phyloP scores from a whole-genome alignment of 2,113 vertebrate species.

The Uria lomvia region DNA sequence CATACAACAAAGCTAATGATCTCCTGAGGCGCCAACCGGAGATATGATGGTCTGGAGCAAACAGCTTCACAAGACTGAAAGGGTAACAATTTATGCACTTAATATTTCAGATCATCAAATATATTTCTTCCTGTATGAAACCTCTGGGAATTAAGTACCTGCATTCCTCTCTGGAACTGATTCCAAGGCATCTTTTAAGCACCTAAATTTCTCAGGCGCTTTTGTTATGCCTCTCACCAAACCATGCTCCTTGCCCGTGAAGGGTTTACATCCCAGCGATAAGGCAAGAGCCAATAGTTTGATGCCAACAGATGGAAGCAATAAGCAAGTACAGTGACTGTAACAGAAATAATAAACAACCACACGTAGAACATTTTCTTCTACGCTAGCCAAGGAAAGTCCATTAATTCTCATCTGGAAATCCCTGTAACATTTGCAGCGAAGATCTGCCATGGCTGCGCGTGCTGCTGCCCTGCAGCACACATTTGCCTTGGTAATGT shows the following conservation, averaged over 20 bases:
- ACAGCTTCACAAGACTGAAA: not conserved
- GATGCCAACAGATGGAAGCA: conserved; percentile 62
- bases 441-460: not conserved
- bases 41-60: not conserved
- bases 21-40: not conserved
- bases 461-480: not conserved
- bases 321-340: conserved; percentile 54
- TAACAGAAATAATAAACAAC: conserved; percentile 49
- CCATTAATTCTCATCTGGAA: conserved; percentile 63
- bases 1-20: accelerated
- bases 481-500: conserved; percentile 12
- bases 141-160: not conserved
- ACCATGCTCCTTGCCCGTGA: not conserved
- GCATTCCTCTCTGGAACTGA: not conserved
- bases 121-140: not conserved
- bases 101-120: not conserved
- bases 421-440: conserved; percentile 18
- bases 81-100: not conserved
- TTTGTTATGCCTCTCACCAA: not conserved
- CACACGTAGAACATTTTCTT: conserved; percentile 31
- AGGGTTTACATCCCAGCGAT: not conserved
- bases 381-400: conserved; percentile 34
- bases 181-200: not conserved
- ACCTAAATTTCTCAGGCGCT: not conserved
- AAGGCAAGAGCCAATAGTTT: conserved; percentile 24